Percentiles rank a stretch among this genome's conserved stretches.
Conservation (phyloP, 2,797 vertebrate genomes). For the Gallirallus australis region DNA sequence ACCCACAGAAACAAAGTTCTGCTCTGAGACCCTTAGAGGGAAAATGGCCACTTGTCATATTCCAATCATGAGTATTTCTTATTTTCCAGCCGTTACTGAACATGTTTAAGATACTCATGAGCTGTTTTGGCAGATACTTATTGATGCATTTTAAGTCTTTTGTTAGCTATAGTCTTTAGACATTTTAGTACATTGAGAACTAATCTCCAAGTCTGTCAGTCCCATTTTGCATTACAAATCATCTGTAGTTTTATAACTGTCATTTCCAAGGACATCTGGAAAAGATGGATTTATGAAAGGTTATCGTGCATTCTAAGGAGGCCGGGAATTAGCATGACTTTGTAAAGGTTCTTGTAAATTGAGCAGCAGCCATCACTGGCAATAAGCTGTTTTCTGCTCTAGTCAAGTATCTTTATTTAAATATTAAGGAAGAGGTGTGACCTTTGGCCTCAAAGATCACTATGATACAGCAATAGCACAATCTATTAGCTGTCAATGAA, state of each 20-base stretch:
- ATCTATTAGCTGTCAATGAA: conserved; percentile 85
- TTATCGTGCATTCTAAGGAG: conserved; percentile 83
- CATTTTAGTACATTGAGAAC: conserved; percentile 76
- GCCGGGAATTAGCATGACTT: conserved; percentile 92
- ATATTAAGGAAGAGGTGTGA: conserved; percentile 85
- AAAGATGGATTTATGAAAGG: conserved; percentile 93
- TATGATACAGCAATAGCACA: conserved; percentile 82
- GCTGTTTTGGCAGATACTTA: conserved; percentile 69
- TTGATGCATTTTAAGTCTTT: conserved; percentile 76
- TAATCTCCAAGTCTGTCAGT: conserved; percentile 85
- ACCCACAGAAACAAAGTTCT: conserved; percentile 23
- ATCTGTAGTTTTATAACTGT: conserved; percentile 88
- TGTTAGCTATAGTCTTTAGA: conserved; percentile 76
- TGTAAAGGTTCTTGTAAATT: conserved; percentile 88
- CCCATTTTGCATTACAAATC: conserved; percentile 94
- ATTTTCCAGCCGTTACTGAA: conserved; percentile 38
- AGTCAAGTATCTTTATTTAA: conserved; percentile 89
- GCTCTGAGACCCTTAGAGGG: background rate
- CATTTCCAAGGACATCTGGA: conserved; percentile 92
- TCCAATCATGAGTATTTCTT: background rate
- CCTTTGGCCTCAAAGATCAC: conserved; percentile 86
- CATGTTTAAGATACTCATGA: conserved; percentile 61
- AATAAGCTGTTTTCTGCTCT: conserved; percentile 84
- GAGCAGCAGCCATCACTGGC: conserved; percentile 81
- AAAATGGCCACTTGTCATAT: conserved; percentile 28